Evolutionary conservation across 2,888 invertebrate genomes (phyloP), one percentile per base, ranked within the genome.

Genomic region (Callinectes sapidus): DNA sequence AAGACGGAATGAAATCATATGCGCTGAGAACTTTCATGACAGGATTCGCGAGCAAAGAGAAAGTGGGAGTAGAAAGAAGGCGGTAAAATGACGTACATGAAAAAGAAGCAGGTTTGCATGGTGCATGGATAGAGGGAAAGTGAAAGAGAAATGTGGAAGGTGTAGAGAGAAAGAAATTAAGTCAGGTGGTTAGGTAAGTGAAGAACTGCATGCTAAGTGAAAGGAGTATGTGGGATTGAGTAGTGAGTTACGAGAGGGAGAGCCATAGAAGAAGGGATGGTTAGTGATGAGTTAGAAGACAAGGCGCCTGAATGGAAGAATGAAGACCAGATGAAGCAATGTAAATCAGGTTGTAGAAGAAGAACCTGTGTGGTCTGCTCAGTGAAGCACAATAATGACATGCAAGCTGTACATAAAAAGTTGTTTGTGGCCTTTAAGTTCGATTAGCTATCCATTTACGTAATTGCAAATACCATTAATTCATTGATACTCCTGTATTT

Each of bases 371-470:
- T 81, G 81, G 35, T 81, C 28, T n/a, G 81, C 35, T 81, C 81
- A 81, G 81, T 81, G 81, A 81, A 81, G 81, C 81, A 81, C 35
- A 35, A 32, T 81, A 35, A 81, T 81, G 32, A 81, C 81, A 35
- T 2, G 18, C 81, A 35, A 77, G 81, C 35, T 81, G 1, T 35
- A 81, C 81, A 81, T 35, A 81, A 81, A 35, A 35, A 32, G 35
- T 35, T 35, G n/a, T 16, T 35, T 16, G 18, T 81, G 81, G 81
- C 35, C 81, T 81, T 81, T 81, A 32, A 81, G 81, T 35, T 18
- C 16, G 81, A 35, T 16, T 32, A 81, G 35, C 14, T 35, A 6
- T 81, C 81, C 18, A 81, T 32, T 81, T 32, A 81, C 35, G 28
- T 32, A 32, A 81, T 81, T 81, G 16, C 16, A 18, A 2, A 35